These are phyloP conservation scores for Todiramphus saurophagus DNA, from an alignment of 2,113 vertebrate genomes.

Conservation along the genomic window DNA sequence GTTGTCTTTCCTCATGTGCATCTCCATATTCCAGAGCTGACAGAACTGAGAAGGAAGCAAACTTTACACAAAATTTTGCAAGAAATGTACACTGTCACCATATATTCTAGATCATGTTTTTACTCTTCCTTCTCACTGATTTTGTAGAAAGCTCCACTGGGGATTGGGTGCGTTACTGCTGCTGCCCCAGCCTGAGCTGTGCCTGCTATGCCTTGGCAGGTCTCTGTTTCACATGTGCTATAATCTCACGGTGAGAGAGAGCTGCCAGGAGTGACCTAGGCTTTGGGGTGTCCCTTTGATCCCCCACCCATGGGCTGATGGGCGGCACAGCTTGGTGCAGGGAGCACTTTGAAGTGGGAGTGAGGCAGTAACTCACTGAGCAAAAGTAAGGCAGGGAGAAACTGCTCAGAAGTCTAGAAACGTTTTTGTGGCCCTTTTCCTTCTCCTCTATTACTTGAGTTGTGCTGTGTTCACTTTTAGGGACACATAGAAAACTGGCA, in stretches of 20 bases:
- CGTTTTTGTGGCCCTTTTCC: neutral
- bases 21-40: neutral
- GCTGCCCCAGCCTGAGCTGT: neutral
- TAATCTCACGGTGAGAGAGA: neutral
- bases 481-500: neutral
- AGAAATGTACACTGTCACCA: neutral
- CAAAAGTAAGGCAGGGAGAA: neutral
- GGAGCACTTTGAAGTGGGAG: neutral
- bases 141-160: neutral
- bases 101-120: neutral
- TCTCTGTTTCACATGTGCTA: neutral
- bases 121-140: neutral
- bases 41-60: neutral
- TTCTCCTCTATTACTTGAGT: neutral
- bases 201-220: neutral
- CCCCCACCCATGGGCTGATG: neutral
- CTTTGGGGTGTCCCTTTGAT: slow-evolving; percentile 54
- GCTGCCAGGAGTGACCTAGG: neutral
- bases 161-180: neutral
- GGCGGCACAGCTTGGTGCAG: neutral
- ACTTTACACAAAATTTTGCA: neutral
- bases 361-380: rapidly evolving
- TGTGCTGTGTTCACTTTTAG: neutral
- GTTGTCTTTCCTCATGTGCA: neutral
- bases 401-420: neutral